phyloP scores from a whole-genome alignment of 1,140 invertebrate species.

The Batillaria attramentaria region DNA sequence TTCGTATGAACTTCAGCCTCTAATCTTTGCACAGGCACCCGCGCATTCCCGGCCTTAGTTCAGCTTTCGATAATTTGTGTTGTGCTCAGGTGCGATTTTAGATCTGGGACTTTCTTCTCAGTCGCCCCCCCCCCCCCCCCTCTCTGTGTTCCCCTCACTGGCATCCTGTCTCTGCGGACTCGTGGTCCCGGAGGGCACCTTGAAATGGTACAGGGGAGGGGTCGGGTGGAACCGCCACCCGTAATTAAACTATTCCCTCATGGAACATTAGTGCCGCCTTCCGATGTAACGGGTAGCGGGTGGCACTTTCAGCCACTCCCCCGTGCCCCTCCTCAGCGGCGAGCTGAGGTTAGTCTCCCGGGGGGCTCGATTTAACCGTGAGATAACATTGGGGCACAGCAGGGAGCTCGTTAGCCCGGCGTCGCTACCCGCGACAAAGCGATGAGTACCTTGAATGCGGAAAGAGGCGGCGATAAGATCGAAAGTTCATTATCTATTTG shows the following conservation, averaged over 20 bases:
- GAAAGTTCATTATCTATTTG: not conserved
- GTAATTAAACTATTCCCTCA: constrained; percentile 16
- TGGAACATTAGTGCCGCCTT: constrained; percentile 5
- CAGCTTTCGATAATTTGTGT: no score
- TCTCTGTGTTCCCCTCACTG: not conserved
- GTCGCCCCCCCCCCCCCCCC: not conserved
- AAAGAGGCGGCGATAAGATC: not conserved
- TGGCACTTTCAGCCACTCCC: not conserved
- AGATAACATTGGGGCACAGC: not conserved
- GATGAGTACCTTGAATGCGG: not conserved
- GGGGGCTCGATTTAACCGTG: not conserved
- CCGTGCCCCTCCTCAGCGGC: not conserved
- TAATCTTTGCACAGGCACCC: no score
- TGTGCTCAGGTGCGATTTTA: no score
- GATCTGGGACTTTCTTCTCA: no score
- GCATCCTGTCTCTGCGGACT: no score
- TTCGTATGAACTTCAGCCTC: no score
- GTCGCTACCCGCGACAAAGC: not conserved
- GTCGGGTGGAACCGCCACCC: constrained; percentile 19
- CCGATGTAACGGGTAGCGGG: constrained; percentile 26
- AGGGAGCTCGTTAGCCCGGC: constrained; percentile 9
- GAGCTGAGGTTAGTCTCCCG: not conserved
- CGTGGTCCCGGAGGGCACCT: not conserved
- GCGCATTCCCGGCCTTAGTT: no score
- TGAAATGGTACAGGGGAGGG: not conserved